Conservation (phyloP, 2,888 invertebrate genomes). For the Microplitis manilae region DNA sequence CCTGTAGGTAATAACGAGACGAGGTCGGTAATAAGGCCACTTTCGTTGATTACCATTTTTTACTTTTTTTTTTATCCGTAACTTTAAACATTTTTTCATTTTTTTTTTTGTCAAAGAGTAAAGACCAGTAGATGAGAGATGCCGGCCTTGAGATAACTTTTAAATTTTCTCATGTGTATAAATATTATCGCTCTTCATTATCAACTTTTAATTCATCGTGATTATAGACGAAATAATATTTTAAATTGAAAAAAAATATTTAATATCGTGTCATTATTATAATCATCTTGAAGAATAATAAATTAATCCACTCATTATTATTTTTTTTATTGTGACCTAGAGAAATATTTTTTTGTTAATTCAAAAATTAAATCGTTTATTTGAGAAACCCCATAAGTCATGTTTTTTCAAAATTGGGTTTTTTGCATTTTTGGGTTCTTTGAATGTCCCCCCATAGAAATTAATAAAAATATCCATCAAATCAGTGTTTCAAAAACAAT, state of each 20-base stretch:
- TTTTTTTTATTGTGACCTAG: background rate
- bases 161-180: background rate
- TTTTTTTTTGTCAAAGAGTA: slow-evolving; percentile 44
- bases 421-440: too few relatives aligned
- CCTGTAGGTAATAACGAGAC: slow-evolving; percentile 53
- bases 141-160: slow-evolving; percentile 28
- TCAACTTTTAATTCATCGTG: background rate
- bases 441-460: too few relatives aligned
- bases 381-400: too few relatives aligned
- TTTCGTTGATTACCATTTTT: slow-evolving; percentile 54
- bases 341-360: background rate
- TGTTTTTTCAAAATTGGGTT: too few relatives aligned
- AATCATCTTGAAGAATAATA: background rate
- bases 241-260: background rate
- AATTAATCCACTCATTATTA: background rate
- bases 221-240: background rate
- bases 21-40: slow-evolving; percentile 53
- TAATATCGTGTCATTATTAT: background rate
- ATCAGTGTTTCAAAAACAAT: too few relatives aligned
- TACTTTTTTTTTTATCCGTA: slow-evolving; percentile 39
- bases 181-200: background rate
- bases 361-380: too few relatives aligned
- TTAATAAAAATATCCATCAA: too few relatives aligned
- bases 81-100: slow-evolving; percentile 22
- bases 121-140: slow-evolving; percentile 41